Percentiles rank a stretch among this genome's conserved stretches.
Conservation (phyloP, 2,113 vertebrate genomes). For the Apteryx owenii region DNA sequence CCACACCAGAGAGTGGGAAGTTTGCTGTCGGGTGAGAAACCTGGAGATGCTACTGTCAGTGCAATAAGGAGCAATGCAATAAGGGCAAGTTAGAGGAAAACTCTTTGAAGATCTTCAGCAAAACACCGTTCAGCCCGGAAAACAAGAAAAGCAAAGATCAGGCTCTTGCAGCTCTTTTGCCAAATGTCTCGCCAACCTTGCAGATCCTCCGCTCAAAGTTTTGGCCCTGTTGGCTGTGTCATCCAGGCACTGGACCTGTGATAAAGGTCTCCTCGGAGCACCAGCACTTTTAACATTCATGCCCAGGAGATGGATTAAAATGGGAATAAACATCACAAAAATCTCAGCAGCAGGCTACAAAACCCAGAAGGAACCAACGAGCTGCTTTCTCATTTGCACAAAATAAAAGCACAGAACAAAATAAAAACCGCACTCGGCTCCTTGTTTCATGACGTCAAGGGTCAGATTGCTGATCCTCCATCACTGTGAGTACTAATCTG, state of each 20-base stretch:
- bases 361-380: not conserved
- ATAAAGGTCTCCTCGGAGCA: too few relatives aligned
- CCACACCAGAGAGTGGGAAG: not conserved
- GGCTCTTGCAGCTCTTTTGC: not conserved
- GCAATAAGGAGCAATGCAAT: not conserved
- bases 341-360: not conserved
- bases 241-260: not conserved
- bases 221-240: not conserved
- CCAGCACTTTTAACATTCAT: not conserved
- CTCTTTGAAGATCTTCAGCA: not conserved
- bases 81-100: not conserved
- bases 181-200: not conserved
- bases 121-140: not conserved
- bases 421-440: not conserved
- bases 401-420: not conserved
- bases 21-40: not conserved
- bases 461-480: not conserved
- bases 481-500: not conserved
- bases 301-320: not conserved
- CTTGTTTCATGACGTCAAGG: not conserved
- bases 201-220: not conserved
- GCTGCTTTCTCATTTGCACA: not conserved
- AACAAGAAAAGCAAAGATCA: not conserved
- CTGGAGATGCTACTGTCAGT: not conserved
- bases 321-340: not conserved